Conservation (phyloP, 2,113 vertebrate species). For the Alethe diademata region DNA sequence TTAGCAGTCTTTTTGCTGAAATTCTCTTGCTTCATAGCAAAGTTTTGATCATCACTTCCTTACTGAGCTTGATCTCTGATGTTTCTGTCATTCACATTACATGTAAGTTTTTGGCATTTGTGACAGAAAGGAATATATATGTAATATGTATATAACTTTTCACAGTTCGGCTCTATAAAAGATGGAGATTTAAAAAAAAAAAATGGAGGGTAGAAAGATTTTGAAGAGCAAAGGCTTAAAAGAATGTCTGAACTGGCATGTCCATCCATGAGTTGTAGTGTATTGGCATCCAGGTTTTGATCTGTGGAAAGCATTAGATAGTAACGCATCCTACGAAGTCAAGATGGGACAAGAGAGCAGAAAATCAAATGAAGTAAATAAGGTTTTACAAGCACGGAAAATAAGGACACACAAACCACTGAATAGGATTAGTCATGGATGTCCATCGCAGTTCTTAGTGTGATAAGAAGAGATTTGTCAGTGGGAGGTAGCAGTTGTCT, state of each 20-base stretch:
- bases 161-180: background rate
- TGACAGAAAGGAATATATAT: background rate
- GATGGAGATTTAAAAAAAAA: too few relatives aligned
- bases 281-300: background rate
- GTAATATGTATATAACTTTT: background rate
- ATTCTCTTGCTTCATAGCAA: background rate
- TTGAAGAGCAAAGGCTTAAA: background rate
- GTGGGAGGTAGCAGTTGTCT: background rate
- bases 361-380: background rate
- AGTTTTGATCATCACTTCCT: background rate
- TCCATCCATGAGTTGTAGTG: background rate
- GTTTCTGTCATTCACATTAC: background rate
- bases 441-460: background rate
- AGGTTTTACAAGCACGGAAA: background rate
- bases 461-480: background rate
- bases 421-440: background rate
- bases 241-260: background rate
- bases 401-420: background rate
- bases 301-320: background rate
- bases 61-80: background rate
- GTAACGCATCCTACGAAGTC: background rate
- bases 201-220: rapidly evolving
- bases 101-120: background rate
- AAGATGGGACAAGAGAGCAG: background rate
- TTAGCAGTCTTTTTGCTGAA: background rate